Conservation (phyloP, 2,797 vertebrate species). For the Carcharodon carcharias region DNA sequence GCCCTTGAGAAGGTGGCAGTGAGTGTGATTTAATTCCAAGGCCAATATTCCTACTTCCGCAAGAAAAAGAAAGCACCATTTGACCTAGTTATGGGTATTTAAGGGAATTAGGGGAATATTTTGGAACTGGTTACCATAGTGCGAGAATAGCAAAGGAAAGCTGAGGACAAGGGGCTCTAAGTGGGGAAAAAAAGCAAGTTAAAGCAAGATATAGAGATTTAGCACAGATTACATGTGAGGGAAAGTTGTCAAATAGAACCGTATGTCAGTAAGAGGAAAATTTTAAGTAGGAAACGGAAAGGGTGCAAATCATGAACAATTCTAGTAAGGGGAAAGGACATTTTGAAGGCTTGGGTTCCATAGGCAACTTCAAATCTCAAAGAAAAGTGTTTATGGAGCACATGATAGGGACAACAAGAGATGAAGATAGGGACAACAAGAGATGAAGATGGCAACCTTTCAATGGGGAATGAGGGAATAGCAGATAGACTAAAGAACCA, state of each 20-base stretch:
- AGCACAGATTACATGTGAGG: neutral
- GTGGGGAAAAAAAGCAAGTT: neutral
- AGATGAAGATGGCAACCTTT: neutral
- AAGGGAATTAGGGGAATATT: neutral
- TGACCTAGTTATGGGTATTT: neutral
- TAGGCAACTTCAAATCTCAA: neutral
- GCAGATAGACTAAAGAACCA: neutral
- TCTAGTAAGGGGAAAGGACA: neutral
- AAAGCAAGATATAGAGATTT: neutral
- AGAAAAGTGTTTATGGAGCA: neutral
- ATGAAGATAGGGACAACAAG: neutral
- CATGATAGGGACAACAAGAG: neutral
- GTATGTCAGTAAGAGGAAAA: neutral
- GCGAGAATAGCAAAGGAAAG: neutral
- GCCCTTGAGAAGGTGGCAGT: neutral
- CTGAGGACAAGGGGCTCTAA: neutral
- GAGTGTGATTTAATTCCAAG: neutral
- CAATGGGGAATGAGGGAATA: neutral
- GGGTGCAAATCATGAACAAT: neutral
- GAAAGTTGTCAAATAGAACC: neutral
- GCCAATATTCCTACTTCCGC: neutral
- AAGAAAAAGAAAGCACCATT: neutral
- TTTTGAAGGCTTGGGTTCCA: neutral
- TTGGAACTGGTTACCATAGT: neutral
- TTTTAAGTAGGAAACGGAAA: neutral